A percentile compares a stretch with the other conserved stretches of the same genome.
Evolutionary conservation across 2,888 invertebrate species (phyloP).

Genomic region (Agonopterix alstromeriana): DNA sequence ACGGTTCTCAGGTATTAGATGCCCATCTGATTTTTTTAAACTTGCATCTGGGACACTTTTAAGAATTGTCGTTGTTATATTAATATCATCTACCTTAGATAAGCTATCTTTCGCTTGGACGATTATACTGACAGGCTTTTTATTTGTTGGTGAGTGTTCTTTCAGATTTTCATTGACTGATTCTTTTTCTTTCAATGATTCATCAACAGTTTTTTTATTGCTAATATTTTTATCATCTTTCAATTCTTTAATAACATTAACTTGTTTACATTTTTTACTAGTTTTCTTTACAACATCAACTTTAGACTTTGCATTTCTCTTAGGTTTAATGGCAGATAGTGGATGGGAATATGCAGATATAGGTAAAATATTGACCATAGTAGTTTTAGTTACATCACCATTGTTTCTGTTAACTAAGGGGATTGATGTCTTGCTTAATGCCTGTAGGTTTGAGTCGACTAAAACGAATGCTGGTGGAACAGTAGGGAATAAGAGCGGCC

Average conservation of each 20-base stretch:
- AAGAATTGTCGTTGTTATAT: background rate
- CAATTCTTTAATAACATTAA: slow-evolving; percentile 10
- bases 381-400: slow-evolving; percentile 64
- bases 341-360: slow-evolving; percentile 69
- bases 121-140: slow-evolving; percentile 5
- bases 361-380: slow-evolving; percentile 68
- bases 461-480: slow-evolving; percentile 59
- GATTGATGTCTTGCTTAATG: slow-evolving; percentile 43
- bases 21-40: background rate
- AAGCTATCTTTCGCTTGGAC: background rate
- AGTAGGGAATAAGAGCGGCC: slow-evolving; percentile 56
- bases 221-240: slow-evolving; percentile 13
- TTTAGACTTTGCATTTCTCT: slow-evolving; percentile 45
- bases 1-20: background rate
- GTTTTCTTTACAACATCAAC: slow-evolving; percentile 26
- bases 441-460: slow-evolving; percentile 52
- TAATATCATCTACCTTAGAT: background rate
- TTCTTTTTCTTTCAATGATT: slow-evolving; percentile 12
- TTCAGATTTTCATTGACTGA: slow-evolving; percentile 13
- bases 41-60: background rate
- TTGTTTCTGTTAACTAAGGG: slow-evolving; percentile 49
- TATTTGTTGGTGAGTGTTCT: slow-evolving; percentile 8
- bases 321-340: slow-evolving; percentile 50
- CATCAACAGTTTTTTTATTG: slow-evolving; percentile 8
- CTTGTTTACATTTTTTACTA: slow-evolving; percentile 26